phyloP scores from a whole-genome alignment of 2,113 vertebrate species.

The Microcebus jonahi region DNA sequence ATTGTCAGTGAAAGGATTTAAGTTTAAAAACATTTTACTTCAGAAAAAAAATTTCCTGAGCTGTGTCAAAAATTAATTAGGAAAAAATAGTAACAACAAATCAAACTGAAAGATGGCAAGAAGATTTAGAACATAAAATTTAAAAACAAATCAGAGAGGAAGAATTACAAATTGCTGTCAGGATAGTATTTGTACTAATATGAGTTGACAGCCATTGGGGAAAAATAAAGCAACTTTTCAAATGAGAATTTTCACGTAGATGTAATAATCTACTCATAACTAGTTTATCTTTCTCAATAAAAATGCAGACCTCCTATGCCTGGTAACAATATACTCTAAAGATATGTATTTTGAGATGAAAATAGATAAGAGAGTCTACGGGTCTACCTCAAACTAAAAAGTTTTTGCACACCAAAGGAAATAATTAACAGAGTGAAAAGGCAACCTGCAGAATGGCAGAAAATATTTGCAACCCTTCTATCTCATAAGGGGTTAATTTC shows the following conservation, averaged over 20 bases:
- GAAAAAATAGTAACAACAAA: background rate
- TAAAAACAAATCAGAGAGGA: constrained; percentile 16
- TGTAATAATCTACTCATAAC: background rate
- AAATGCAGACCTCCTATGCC: background rate
- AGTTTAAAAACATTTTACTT: background rate
- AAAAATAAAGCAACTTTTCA: background rate
- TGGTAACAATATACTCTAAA: background rate
- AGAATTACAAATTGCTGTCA: background rate
- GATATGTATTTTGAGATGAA: background rate
- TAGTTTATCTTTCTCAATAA: background rate
- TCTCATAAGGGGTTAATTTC: background rate
- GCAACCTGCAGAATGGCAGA: background rate
- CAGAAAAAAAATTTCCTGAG: background rate
- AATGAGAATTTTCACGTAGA: background rate
- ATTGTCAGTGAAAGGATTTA: background rate
- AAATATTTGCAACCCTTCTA: background rate
- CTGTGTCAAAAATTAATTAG: constrained; percentile 26
- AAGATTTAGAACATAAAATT: background rate
- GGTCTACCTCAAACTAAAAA: background rate
- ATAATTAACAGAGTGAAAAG: background rate
- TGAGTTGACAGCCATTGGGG: background rate
- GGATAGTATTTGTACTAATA: background rate
- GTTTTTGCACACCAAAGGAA: background rate
- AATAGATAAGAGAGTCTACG: background rate
- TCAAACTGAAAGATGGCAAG: background rate